Evolutionary conservation across 30 jellyfish, hydroid and myxozoan genomes (phyloP).

Genomic region (Nemopilema nomurai): DNA sequence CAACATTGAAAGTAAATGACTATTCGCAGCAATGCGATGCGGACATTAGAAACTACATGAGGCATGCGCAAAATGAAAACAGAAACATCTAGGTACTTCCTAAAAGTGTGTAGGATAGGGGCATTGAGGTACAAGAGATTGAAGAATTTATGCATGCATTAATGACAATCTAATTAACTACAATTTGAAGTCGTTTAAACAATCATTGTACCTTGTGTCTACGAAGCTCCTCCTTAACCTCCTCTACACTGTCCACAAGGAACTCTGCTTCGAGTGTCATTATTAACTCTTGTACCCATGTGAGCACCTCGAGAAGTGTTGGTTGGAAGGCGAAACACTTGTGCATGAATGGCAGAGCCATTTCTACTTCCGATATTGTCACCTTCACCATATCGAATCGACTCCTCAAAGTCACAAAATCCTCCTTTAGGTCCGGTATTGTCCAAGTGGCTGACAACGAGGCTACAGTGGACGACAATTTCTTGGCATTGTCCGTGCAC

Average conservation of each 20-base stretch:
- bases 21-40: too few relatives aligned
- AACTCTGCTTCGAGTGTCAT: slow-evolving; percentile 51
- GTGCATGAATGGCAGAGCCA: slow-evolving; percentile 55
- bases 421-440: slow-evolving; percentile 76
- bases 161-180: too few relatives aligned
- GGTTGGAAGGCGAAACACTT: slow-evolving; percentile 52
- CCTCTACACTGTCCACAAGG: slow-evolving; percentile 52
- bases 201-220: slow-evolving; percentile 64
- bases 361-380: slow-evolving; percentile 35
- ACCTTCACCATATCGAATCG: slow-evolving; percentile 48
- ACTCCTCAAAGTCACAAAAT: slow-evolving; percentile 42
- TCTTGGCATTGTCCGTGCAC: slow-evolving; percentile 43
- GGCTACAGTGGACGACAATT: slow-evolving; percentile 57
- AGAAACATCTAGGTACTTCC: too few relatives aligned
- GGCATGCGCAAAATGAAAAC: too few relatives aligned
- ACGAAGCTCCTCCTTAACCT: slow-evolving; percentile 50
- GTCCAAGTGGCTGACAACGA: slow-evolving; percentile 75
- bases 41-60: too few relatives aligned
- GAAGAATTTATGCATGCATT: too few relatives aligned
- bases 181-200: too few relatives aligned
- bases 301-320: slow-evolving; percentile 66
- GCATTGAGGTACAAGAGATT: too few relatives aligned
- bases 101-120: too few relatives aligned
- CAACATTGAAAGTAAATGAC: too few relatives aligned
- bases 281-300: slow-evolving; percentile 83